Base-by-base conservation (phyloP, 2,888 invertebrate species). In the Drosophila setosimentum region DNA sequence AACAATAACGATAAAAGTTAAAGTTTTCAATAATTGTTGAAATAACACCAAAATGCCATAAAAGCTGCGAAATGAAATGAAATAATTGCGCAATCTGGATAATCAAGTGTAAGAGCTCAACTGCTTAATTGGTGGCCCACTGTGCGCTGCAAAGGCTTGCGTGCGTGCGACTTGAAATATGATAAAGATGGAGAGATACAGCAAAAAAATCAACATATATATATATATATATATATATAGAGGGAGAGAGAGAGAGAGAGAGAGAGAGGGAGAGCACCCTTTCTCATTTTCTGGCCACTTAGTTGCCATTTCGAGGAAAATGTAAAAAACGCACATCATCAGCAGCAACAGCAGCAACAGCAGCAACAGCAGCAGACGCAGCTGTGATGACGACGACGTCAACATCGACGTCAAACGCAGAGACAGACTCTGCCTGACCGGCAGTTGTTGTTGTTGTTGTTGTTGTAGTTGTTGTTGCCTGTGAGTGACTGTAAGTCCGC, bases 101-200 rank as follows among this genome's bases (percentile, higher is more conserved):
- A 37, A 42, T 42, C 42, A 42, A 21, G 11, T 21, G 11, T 5
- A 42, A 11, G 2, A 21, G 11, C 21, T 42, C 42, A 42, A 21
- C 21, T 59, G 21, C 33, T 32, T 37, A 35, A 37, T 65, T 57
- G 65, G 30, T 32, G n/a, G 67, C 45, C 51, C 68, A 78, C 62
- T 73, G 67, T 70, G 68, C 78, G 66, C 30, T 50, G 67, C 16
- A 48, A 57, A 33, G 49, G 55, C 29, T 21, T 55, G 81, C 74
- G 74, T 82, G 82, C 80, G 69, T 82, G 80, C 58, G 71, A 70
- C 71, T 77, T 79, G 79, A 83, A 76, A 64, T 67, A 72, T 30
- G 45, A 45, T 45, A 45, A 16, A 8, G 45, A 24, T 24, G 4
- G 8, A 8, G 16, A 45, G 24, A 24, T 16, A 2, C n/a, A n/a